Evolutionary conservation across 2,888 invertebrate species (phyloP).

Genomic region (Lepidochrysops patricia): DNA sequence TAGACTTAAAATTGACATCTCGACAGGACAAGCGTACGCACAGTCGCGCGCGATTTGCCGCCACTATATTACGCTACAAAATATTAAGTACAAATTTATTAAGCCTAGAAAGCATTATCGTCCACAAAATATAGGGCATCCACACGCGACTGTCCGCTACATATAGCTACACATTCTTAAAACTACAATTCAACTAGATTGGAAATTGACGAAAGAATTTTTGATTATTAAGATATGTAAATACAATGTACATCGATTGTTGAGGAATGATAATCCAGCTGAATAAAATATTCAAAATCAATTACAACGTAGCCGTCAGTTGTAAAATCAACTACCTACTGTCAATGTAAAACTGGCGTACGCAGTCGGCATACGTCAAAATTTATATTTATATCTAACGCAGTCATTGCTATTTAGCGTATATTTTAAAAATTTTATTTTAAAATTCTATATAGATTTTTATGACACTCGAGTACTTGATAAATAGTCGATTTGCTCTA

Average conservation of each 20-base stretch:
- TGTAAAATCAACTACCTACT: slow-evolving; percentile 10
- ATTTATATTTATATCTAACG: slow-evolving; percentile 15
- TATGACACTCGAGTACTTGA: slow-evolving; percentile 37
- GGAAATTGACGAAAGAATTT: slow-evolving; percentile 37
- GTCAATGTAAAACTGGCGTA: not conserved
- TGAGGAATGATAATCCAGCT: slow-evolving; percentile 12
- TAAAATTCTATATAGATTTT: slow-evolving; percentile 27
- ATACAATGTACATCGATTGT: slow-evolving; percentile 17
- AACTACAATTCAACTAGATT: slow-evolving; percentile 31
- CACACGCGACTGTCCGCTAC: slow-evolving; percentile 51
- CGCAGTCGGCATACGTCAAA: slow-evolving; percentile 1
- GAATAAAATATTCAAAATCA: slow-evolving; percentile 11
- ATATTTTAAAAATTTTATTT: slow-evolving; percentile 11
- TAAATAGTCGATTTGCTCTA: slow-evolving; percentile 15
- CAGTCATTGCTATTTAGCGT: slow-evolving; percentile 14
- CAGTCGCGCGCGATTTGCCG: slow-evolving; percentile 43
- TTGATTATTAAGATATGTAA: slow-evolving; percentile 23
- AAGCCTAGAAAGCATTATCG: slow-evolving; percentile 47
- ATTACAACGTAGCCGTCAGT: not conserved
- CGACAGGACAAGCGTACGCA: slow-evolving; percentile 31
- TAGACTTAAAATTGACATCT: slow-evolving; percentile 39
- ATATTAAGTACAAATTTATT: slow-evolving; percentile 32
- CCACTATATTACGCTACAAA: slow-evolving; percentile 26
- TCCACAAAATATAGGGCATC: slow-evolving; percentile 45
- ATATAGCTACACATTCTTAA: slow-evolving; percentile 33